Base-by-base conservation (phyloP, 2,888 invertebrate species). In the Hetaerina titia region DNA sequence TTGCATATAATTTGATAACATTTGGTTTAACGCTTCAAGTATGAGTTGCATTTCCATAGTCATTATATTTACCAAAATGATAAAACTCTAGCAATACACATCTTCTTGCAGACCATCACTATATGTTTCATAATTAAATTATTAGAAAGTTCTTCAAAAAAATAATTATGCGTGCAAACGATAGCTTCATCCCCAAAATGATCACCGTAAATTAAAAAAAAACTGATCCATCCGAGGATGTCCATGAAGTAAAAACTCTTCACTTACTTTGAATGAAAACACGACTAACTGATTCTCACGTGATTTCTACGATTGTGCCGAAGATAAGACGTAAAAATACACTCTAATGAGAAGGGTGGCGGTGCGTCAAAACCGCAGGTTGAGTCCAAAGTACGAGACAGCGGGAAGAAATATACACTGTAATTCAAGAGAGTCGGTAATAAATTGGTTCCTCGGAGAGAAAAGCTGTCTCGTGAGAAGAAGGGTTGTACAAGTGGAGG, bases 381-480 rank as follows among this genome's bases (percentile, higher is more conserved):
- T 11, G 81, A 81, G 81, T 31, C 19, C 13, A 31, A 31, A 22
- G 81, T 15, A 81, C 81, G 81, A 69, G 69, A 81, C 81, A 81
- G 81, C 25, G 25, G 81, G 81, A 81, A 81, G 81, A 81, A 81
- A 81, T 81, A 81, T 81, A 81, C 31, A 81, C 31, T 81, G 81
- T 81, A 81, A 81, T 81, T 81, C 81, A 81, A 81, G 81, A 81
- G 81, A 31, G 81, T 81, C 31, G 45, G 22, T 31, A 81, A 81
- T 81, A 81, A 81, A 81, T 81, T 31, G 81, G 81, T 81, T 13
- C 81, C 81, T 22, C 31, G 81, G 90, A 90, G 63, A 45, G 22
- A 58, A 90, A 92, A 92, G 69, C 22, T 22, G 45, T 69, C 69
- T 74, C 92, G 69, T 69, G 69, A 56, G 69, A 69, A 56, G 56